Evolutionary conservation across 1,140 invertebrate genomes (phyloP), one percentile per base, ranked within the genome.

Genomic region (Zaprionus capensis): DNA sequence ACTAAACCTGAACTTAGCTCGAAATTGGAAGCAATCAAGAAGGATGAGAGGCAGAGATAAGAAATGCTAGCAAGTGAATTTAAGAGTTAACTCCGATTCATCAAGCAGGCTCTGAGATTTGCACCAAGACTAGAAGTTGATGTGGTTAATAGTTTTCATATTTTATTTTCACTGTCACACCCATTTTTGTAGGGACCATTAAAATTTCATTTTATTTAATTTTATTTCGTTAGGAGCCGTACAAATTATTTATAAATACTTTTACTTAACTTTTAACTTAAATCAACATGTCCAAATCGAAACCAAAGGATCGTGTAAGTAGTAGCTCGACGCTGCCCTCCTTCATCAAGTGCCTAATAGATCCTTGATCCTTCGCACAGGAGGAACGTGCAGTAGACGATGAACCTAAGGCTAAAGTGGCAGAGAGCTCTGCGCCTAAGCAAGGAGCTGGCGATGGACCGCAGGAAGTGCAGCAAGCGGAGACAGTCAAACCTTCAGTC

Each of bases 1-100:
- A 75, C 79, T 67, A 65, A 69, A 59, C 62, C 76, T 65, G 59
- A 71, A 81, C 77, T 78, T 73, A 71, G 76, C 72, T 9, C 34
- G 20, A 59, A 53, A 61, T 4, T 44, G 20, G 31, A 82, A 49
- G 44, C 44, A 41, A 14, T 14, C 36, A 38, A 5, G 14, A 5
- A 38, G 36, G 12, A 14, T 4, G 36, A 28, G 24, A 20, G 58
- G 2, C 4, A 58, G 11, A 55, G 11, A 53, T 4, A 4, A 28
- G n/a, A 24, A 41, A 41, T 14, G 15, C 7, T 15, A 31, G 28
- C 28, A 7, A 0, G 31, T 2, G 31, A 34, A 34, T 34, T 34
- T 9, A 0, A 3, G 7, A 12, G n/a, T 22, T 22, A 46, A 20
- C n/a, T 46, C 1, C 41, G 41, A 17, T 44, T 46, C 41, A 46